Evolutionary conservation across 2,113 vertebrate species (phyloP).

Genomic region (Nibea albiflora): DNA sequence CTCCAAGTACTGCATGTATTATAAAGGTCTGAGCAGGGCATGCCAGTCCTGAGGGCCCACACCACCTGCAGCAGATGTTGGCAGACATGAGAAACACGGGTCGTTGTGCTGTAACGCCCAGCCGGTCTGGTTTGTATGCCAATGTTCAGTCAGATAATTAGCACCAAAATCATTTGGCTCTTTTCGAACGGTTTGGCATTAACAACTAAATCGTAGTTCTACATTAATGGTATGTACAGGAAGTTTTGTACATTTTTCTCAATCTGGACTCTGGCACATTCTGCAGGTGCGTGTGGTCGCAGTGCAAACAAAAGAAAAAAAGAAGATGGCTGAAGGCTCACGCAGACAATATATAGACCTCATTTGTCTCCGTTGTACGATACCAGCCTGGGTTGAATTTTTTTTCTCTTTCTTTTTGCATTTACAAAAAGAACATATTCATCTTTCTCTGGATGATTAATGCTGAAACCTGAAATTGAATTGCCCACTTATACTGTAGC

Average conservation of each 20-base stretch:
- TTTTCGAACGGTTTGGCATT: neutral
- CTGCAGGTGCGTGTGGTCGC: conserved; percentile 17
- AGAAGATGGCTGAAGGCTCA: conserved; percentile 28
- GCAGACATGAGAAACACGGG: neutral
- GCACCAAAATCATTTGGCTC: neutral
- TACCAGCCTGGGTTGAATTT: conserved; percentile 1
- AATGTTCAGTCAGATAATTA: neutral
- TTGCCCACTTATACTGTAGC: neutral
- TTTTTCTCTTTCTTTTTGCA: neutral
- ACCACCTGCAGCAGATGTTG: conserved; percentile 6
- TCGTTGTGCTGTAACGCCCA: neutral
- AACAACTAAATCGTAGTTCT: neutral
- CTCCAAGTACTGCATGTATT: neutral
- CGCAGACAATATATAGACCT: conserved; percentile 16
- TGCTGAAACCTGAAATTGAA: conserved; percentile 26
- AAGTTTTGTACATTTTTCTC: neutral
- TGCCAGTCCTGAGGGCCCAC: neutral
- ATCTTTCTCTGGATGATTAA: conserved; percentile 25
- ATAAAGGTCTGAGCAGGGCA: neutral
- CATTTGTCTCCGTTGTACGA: neutral
- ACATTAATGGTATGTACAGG: neutral
- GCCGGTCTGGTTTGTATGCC: neutral
- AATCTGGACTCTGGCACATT: neutral
- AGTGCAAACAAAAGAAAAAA: neutral
- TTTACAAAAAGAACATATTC: conserved; percentile 6